phyloP scores from a whole-genome alignment of 2,113 vertebrate species.

The Malurus cyaneus region DNA sequence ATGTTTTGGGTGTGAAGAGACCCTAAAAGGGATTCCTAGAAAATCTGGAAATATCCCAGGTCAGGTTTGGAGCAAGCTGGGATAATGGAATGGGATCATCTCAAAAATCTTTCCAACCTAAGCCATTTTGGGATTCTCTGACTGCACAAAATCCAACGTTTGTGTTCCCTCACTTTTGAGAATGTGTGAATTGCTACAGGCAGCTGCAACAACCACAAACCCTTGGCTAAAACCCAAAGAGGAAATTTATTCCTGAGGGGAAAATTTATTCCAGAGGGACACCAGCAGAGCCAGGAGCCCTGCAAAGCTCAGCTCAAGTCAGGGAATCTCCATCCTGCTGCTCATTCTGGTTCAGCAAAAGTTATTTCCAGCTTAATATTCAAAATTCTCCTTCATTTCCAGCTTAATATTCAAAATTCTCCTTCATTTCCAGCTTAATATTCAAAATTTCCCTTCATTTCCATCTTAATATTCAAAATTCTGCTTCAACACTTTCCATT shows the following conservation, averaged over 20 bases:
- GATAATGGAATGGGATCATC: accelerated
- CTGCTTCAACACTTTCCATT: neutral
- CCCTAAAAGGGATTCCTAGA: neutral
- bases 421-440: no score
- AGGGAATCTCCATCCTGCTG: neutral
- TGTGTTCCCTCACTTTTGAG: neutral
- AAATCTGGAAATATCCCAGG: neutral
- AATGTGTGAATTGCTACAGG: neutral
- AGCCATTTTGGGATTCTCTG: neutral
- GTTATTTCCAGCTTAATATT: neutral
- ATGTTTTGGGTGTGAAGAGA: neutral
- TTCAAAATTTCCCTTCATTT: no score
- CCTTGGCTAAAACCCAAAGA: neutral
- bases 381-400: neutral
- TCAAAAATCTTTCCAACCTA: neutral
- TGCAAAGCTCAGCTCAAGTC: neutral
- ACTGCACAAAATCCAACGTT: neutral
- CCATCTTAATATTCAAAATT: neutral
- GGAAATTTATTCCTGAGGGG: neutral
- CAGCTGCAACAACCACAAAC: neutral
- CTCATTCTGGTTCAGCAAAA: neutral
- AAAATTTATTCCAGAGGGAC: neutral
- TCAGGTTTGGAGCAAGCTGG: neutral
- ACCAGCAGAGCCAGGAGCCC: neutral
- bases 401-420: no score